phyloP scores from a whole-genome alignment of 2,797 vertebrate species.

The Sebastes diaconus region DNA sequence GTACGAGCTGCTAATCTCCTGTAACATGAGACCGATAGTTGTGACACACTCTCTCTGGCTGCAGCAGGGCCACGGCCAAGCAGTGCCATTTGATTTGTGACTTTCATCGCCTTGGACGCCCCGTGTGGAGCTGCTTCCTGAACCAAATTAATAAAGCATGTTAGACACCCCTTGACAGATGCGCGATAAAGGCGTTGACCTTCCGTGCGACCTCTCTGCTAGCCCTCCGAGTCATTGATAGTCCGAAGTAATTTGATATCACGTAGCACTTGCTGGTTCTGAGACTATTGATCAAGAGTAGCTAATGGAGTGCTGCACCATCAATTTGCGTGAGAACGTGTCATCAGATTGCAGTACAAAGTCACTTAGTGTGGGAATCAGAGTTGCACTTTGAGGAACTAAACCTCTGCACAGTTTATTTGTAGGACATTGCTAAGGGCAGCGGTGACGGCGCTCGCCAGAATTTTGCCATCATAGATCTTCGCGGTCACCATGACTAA shows the following conservation, averaged over 20 bases:
- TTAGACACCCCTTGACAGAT: slow-evolving; percentile 44
- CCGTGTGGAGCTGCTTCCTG: slow-evolving; percentile 40
- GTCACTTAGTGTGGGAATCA: neutral
- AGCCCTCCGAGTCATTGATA: slow-evolving; percentile 31
- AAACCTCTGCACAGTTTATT: slow-evolving; percentile 3
- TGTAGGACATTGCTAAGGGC: slow-evolving; percentile 39
- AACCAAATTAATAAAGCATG: slow-evolving; percentile 44
- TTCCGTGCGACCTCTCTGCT: slow-evolving; percentile 29
- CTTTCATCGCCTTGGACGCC: slow-evolving; percentile 58
- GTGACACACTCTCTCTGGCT: slow-evolving; percentile 34
- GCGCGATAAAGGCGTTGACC: slow-evolving; percentile 42
- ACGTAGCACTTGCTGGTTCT: slow-evolving; percentile 11
- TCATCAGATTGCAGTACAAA: slow-evolving; percentile 31
- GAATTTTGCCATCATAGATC: slow-evolving; percentile 42
- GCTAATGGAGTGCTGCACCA: slow-evolving; percentile 37
- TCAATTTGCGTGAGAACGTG: slow-evolving; percentile 12
- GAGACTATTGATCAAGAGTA: slow-evolving; percentile 43
- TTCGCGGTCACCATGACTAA: slow-evolving; percentile 55
- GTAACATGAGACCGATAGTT: slow-evolving; percentile 48
- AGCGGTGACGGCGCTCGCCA: slow-evolving; percentile 3
- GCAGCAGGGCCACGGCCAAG: slow-evolving; percentile 5
- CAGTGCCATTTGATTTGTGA: slow-evolving; percentile 61
- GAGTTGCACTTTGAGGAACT: neutral
- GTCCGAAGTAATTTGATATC: slow-evolving; percentile 51
- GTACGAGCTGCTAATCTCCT: slow-evolving; percentile 32